Conservation (phyloP, 2,113 vertebrate genomes). For the Pseudorectes ferrugineus region DNA sequence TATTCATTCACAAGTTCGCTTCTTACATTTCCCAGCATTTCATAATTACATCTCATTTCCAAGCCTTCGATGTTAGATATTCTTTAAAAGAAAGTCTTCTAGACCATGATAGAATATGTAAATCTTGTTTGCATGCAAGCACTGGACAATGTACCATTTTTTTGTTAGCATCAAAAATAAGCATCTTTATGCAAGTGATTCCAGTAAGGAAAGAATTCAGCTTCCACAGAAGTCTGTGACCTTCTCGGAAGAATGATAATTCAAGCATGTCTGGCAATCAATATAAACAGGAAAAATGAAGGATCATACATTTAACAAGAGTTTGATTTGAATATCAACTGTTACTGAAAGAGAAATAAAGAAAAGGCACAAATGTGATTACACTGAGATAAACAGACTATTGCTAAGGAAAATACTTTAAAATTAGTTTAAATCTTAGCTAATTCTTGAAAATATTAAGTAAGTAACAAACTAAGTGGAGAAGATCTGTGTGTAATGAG, state of each 20-base stretch:
- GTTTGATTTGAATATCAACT: background rate
- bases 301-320: background rate
- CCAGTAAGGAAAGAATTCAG: background rate
- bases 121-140: background rate
- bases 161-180: background rate
- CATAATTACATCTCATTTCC: background rate
- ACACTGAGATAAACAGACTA: background rate
- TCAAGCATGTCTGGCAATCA: background rate
- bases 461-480: background rate
- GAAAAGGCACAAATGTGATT: background rate
- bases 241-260: background rate
- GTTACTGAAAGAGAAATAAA: background rate
- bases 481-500: background rate
- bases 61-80: background rate
- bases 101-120: background rate
- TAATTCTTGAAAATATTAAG: background rate
- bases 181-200: background rate
- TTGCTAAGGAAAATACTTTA: background rate
- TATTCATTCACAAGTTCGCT: background rate
- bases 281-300: background rate
- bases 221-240: background rate
- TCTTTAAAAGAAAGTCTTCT: background rate
- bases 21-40: background rate
- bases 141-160: background rate
- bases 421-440: background rate